These are phyloP conservation scores for Empidonax traillii DNA, from an alignment of 2,113 vertebrate species.

Conservation along the genomic window DNA sequence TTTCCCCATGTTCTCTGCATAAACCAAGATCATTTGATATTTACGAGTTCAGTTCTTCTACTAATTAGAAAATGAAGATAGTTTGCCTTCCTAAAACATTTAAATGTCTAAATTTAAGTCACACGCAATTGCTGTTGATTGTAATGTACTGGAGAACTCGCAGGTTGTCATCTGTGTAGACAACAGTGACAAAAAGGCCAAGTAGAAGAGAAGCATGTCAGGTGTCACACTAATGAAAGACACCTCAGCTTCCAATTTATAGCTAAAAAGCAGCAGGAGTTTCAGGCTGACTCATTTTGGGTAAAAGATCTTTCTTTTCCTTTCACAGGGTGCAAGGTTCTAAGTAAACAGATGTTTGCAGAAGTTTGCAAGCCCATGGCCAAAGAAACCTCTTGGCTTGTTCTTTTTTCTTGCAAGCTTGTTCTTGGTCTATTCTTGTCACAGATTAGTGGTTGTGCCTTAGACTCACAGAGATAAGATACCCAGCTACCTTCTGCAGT, in stretches of 20 bases:
- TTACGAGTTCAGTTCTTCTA: background rate
- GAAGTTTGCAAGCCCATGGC: background rate
- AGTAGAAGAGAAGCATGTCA: background rate
- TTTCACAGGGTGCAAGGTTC: background rate
- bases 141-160: background rate
- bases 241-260: background rate
- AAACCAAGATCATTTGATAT: background rate
- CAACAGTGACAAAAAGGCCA: background rate
- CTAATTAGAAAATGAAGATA: background rate
- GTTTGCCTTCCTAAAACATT: background rate
- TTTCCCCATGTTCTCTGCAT: background rate
- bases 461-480: background rate
- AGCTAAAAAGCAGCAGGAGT: background rate
- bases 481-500: background rate
- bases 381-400: background rate
- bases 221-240: background rate
- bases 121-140: background rate
- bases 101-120: background rate
- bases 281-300: background rate
- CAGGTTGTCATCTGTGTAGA: background rate
- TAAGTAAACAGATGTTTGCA: background rate
- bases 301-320: background rate
- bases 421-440: background rate
- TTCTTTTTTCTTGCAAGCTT: background rate
- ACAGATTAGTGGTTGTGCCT: background rate